Base-by-base conservation (phyloP, 2,888 invertebrate genomes). In the Rhagium mordax region DNA sequence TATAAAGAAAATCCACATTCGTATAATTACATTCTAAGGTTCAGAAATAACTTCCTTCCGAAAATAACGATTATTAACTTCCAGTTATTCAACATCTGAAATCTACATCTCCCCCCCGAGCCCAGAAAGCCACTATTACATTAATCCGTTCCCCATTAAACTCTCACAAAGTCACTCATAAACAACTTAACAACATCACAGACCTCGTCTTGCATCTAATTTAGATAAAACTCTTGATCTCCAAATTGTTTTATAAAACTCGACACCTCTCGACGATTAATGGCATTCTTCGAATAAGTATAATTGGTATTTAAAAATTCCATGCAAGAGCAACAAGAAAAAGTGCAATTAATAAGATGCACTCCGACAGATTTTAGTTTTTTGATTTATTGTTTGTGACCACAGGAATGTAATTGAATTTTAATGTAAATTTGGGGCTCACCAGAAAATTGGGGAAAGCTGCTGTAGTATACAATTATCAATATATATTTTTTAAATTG, bases 181-280 rank as follows among this genome's bases (percentile, higher is more conserved):
- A 57, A 59, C 16, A 59, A 29, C 29, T 59, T 33, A 59, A 59
- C 59, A 59, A 24, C 57, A n/a, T 59, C 59, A 59, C 59, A 27
- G 16, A 33, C 59, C 15, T 8, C 27, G 18, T 18, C 15, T 16
- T 59, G 59, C 59, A 59, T 59, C 59, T 59, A 59, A 59, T 59
- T 59, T 59, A 59, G 59, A 59, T 59, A 59, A 59, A 27, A 20
- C 51, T 27, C 59, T 18, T 59, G 59, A 18, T 51, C 20, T 10
- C 18, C 20, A 51, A 51, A 51, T 51, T 20, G 51, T 51, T 51
- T 51, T 51, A 51, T 20, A 5, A 51, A 10, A 20, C 7, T 7
- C 3, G 16, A 51, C 10, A 20, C 8, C 1, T 3, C 18, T 49
- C 18, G 8, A 20, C 20, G 51, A 18, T 16, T 10, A 16, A 18